Conservation (phyloP, 2,888 invertebrate genomes). For the Andrena chrysosceles region DNA sequence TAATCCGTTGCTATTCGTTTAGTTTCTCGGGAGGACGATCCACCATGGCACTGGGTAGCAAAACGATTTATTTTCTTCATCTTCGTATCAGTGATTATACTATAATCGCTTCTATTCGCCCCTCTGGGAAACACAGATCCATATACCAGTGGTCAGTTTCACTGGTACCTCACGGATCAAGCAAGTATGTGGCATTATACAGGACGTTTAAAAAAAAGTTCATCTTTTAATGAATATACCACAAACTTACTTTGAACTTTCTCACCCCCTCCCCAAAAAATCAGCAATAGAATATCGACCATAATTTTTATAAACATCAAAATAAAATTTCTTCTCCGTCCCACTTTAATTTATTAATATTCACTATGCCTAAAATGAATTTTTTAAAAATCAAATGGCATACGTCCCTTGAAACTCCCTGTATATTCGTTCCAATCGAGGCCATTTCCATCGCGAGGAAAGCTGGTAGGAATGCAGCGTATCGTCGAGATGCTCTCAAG, state of each 20-base stretch:
- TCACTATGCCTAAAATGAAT: not conserved
- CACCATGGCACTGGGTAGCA: not conserved
- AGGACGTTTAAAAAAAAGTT: conserved; percentile 13
- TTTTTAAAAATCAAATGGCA: not conserved
- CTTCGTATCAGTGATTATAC: conserved; percentile 9
- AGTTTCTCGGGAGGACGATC: conserved; percentile 24
- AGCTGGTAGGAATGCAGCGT: conserved; percentile 41
- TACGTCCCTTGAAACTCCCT: conserved; percentile 7
- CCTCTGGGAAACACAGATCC: conserved; percentile 16
- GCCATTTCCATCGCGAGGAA: conserved; percentile 48
- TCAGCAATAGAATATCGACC: too few relatives aligned
- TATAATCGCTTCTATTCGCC: conserved; percentile 16
- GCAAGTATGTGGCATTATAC: conserved; percentile 3
- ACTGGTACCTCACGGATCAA: conserved; percentile 29
- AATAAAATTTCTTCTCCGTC: too few relatives aligned
- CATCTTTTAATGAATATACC: not conserved
- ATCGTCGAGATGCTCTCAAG: conserved; percentile 14
- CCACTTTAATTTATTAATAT: too few relatives aligned
- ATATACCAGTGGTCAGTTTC: conserved; percentile 41
- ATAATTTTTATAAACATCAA: too few relatives aligned
- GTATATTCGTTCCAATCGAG: conserved; percentile 42
- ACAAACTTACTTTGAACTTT: too few relatives aligned
- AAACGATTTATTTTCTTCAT: not conserved
- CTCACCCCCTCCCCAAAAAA: too few relatives aligned
- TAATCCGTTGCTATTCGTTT: conserved; percentile 40